Base-by-base conservation (phyloP, 2,888 invertebrate species). In the Xanthia togata region DNA sequence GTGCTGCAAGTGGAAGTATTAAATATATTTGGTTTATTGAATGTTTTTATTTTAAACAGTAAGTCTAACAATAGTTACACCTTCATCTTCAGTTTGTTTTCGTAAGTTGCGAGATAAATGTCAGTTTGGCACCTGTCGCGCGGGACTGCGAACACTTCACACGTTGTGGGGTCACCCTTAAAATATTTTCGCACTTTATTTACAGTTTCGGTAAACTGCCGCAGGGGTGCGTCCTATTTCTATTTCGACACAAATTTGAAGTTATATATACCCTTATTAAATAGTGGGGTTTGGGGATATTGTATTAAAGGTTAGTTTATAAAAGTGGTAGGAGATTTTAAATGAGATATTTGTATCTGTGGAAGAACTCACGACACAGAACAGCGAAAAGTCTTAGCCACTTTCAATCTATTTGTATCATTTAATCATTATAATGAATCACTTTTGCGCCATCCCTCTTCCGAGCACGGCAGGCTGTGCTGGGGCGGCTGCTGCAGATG, bases 161-260 rank as follows among this genome's bases (percentile, higher is more conserved):
- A 53, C 12, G 0, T 14, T 60, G 60, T 60, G 20, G 20, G 8
- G 35, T 67, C 47, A 75, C 55, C 76, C 67, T 72, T 47, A 76
- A 77, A 89, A 83, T 88, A 89, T 83, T 89, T 83, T 83, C 84
- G 63, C 84, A 85, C 78, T 80, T 80, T 89, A 88, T 87, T 88
- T 86, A 83, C 85, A 81, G 79, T 77, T 83, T 67, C 78, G 60
- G 73, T 76, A 73, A 80, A 76, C 31, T 57, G 73, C 74, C 64
- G 62, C 62, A 38, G 26, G 47, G 77, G 57, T 44, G 38, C 53
- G 62, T 35, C 53, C 62, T 71, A 44, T 67, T 59, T 62, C 38
- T 59, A 73, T 69, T 73, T 26, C 50, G n/a, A 53, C 41, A 47
- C 44, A 78, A 67, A 60, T 44, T n/a, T 50, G 17, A 63, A 44